Conservation (phyloP, 2,113 vertebrate genomes). For the Macroglossus sobrinus region DNA sequence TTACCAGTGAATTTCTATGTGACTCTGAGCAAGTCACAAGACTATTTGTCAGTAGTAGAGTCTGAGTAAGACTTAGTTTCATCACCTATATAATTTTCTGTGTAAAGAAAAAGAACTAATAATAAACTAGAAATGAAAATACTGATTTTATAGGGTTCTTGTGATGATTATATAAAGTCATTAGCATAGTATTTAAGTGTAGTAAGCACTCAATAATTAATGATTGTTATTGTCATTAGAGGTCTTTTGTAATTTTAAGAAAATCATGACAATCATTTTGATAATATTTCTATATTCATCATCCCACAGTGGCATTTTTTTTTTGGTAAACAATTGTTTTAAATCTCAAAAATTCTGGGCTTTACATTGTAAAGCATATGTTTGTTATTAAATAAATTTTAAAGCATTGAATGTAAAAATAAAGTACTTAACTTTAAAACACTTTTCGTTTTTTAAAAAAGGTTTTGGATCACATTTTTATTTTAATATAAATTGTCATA, state of each 20-base stretch:
- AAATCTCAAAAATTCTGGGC: background rate
- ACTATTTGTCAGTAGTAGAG: background rate
- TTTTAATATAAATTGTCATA: background rate
- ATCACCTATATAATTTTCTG: background rate
- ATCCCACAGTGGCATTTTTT: background rate
- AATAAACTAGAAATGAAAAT: slow-evolving; percentile 4
- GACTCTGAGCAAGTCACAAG: background rate
- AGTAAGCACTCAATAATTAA: background rate
- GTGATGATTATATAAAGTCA: background rate
- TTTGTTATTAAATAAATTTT: slow-evolving; percentile 14
- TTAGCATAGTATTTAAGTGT: background rate
- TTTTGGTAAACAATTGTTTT: background rate
- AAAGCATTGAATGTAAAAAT: background rate
- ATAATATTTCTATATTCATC: background rate
- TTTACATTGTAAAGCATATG: slow-evolving; percentile 21
- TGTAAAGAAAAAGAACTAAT: slow-evolving; percentile 36
- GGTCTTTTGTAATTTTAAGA: background rate
- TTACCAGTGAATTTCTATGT: background rate
- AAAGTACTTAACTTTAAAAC: background rate
- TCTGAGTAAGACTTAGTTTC: background rate
- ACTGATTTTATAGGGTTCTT: background rate
- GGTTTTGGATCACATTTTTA: background rate
- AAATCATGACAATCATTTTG: background rate
- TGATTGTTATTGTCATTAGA: background rate
- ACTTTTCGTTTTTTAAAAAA: background rate